Base-by-base conservation (phyloP, 2,888 invertebrate genomes). In the Ectemnius cavifrons region DNA sequence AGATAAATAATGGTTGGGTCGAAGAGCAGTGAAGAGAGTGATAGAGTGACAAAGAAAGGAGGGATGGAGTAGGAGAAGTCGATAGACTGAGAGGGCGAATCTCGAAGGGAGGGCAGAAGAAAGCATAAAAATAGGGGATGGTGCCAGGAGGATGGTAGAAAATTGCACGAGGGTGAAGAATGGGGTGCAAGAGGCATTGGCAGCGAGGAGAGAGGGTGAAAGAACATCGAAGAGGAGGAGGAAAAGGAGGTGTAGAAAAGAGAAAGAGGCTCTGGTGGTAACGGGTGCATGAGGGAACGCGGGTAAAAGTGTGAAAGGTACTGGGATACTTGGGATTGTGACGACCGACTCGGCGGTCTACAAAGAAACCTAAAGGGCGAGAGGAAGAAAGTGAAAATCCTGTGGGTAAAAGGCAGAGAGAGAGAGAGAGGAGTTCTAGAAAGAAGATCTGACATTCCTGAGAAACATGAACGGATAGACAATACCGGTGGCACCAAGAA, bases 291-390 rank as follows among this genome's bases (percentile, higher is more conserved):
- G 14, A 16, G 13, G 52, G 73, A 75, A 64, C 60, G 71, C 37
- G 65, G 63, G 75, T 69, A 71, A 73, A 77, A 78, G 73, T 75
- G 78, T 75, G 79, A 79, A 68, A 79, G 71, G 71, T 75, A 75
- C 75, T 69, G 70, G 68, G 68, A 68, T 70, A 46, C 78, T 68
- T 67, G 62, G 73, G 77, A 78, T 78, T 73, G 77, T 77, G 77
- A 70, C 69, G 77, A 73, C 68, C 65, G 75, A 68, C 77, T 65
- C 72, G 71, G 66, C 66, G 65, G 77, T 72, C 67, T 59, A 77
- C 77, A 72, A 69, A 77, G 49, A 23, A 23, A 16, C 52, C 8
- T 16, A 63, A 23, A 63, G 69, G 66, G 65, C 56, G 27, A 63
- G 37, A 56, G 23, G 13, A 52, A 57, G 18, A 47, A 11, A 8